A percentile compares a stretch with the other conserved stretches of the same genome.
phyloP scores from a whole-genome alignment of 2,113 vertebrate species.

The Turnix velox region DNA sequence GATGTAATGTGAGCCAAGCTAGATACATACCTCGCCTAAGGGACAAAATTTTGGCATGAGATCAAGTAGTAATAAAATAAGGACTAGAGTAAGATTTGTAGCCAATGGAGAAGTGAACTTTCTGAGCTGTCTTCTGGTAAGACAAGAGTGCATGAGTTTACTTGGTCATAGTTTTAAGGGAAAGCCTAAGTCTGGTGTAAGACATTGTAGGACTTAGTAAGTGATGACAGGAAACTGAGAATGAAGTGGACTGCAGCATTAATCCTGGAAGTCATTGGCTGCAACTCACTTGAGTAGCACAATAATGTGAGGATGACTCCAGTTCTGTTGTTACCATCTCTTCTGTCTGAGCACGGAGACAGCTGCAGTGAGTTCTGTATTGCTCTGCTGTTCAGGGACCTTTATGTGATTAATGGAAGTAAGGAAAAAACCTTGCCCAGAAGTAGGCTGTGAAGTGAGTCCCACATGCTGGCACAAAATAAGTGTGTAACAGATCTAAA shows the following conservation, averaged over 20 bases:
- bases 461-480: neutral
- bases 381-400: neutral
- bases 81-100: neutral
- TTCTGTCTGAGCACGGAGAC: neutral
- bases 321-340: neutral
- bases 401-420: neutral
- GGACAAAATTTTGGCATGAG: neutral
- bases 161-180: neutral
- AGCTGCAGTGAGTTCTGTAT: neutral
- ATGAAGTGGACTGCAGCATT: neutral
- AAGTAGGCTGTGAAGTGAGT: neutral
- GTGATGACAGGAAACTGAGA: neutral
- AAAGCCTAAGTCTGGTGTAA: neutral
- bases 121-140: neutral
- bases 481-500: neutral
- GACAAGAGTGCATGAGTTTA: neutral
- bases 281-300: neutral
- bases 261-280: neutral
- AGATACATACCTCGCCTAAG: neutral
- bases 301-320: neutral
- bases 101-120: neutral
- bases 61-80: neutral
- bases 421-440: neutral
- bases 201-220: neutral
- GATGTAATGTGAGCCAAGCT: neutral